A percentile compares a stretch with the other conserved stretches of the same genome.
These are phyloP conservation scores for Listronotus bonariensis DNA, from an alignment of 1,140 invertebrate species.

Conservation along the genomic window DNA sequence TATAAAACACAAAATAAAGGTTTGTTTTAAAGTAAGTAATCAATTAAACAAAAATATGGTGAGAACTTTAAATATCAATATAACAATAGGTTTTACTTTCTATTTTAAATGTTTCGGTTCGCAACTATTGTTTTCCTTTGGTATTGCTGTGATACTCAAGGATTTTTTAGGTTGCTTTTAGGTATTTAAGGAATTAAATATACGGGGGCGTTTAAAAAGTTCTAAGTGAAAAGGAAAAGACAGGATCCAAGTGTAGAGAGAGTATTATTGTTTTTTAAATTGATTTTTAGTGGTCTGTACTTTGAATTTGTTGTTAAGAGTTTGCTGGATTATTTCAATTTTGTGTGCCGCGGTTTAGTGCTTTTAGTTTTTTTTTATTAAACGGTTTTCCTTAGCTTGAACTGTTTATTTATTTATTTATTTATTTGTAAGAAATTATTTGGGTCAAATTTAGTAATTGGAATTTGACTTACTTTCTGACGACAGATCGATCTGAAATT, in stretches of 20 bases:
- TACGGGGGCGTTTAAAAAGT: background rate
- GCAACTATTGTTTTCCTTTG: background rate
- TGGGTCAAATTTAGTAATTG: too few relatives aligned
- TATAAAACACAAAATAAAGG: too few relatives aligned
- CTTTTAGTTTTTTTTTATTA: too few relatives aligned
- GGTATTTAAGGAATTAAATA: background rate
- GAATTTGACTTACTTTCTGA: too few relatives aligned
- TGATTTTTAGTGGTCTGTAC: background rate
- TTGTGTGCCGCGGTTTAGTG: background rate
- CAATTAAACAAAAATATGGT: constrained; percentile 1
- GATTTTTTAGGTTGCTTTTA: background rate
- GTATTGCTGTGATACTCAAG: background rate
- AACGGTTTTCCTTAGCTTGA: too few relatives aligned
- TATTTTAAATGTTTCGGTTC: constrained; percentile 1
- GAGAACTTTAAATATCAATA: constrained; percentile 19
- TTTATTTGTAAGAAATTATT: too few relatives aligned
- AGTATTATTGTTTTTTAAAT: constrained; percentile 6
- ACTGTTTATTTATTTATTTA: too few relatives aligned
- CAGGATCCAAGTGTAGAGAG: too few relatives aligned
- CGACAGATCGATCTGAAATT: too few relatives aligned
- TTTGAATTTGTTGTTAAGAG: constrained; percentile 4
- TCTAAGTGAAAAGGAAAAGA: too few relatives aligned
- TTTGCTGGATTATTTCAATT: background rate
- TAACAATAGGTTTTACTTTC: constrained; percentile 20
- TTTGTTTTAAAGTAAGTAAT: too few relatives aligned